Conservation (phyloP, 1,140 invertebrate genomes). For the Formica selysi region DNA sequence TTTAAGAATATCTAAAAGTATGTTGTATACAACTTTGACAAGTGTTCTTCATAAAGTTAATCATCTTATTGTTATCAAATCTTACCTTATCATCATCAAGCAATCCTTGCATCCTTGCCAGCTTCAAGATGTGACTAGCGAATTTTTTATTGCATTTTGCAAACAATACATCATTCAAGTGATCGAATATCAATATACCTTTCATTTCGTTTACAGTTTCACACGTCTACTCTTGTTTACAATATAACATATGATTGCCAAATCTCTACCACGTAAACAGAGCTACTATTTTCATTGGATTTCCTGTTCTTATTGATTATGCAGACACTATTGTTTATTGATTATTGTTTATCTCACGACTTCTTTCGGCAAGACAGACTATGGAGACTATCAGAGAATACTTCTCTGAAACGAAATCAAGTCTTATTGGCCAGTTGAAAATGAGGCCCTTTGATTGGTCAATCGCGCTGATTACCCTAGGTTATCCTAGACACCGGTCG, state of each 20-base stretch:
- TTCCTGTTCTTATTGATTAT: neutral
- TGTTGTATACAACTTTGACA: neutral
- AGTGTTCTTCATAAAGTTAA: neutral
- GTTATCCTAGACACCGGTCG: no score
- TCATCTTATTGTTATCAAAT: neutral
- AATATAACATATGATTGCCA: neutral
- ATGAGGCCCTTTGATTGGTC: no score
- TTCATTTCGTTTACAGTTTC: conserved; percentile 87
- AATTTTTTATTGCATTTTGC: conserved; percentile 92
- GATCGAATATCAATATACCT: conserved; percentile 92
- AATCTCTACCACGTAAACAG: neutral
- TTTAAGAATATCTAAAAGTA: neutral
- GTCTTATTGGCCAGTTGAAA: no score
- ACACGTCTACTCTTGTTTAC: neutral
- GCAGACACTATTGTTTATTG: neutral
- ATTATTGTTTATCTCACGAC: conserved; percentile 6
- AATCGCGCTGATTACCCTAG: no score
- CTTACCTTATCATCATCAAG: conserved; percentile 82
- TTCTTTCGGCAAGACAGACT: neutral
- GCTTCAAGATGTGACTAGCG: conserved; percentile 89
- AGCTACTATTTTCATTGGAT: neutral
- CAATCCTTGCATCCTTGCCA: conserved; percentile 89
- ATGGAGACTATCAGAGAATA: no score
- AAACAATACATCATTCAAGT: conserved; percentile 93
- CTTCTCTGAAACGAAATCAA: no score